A percentile compares a stretch with the other conserved stretches of the same genome.
Conservation (phyloP, 1,140 invertebrate genomes). For the Panagrolaimus sp. region DNA sequence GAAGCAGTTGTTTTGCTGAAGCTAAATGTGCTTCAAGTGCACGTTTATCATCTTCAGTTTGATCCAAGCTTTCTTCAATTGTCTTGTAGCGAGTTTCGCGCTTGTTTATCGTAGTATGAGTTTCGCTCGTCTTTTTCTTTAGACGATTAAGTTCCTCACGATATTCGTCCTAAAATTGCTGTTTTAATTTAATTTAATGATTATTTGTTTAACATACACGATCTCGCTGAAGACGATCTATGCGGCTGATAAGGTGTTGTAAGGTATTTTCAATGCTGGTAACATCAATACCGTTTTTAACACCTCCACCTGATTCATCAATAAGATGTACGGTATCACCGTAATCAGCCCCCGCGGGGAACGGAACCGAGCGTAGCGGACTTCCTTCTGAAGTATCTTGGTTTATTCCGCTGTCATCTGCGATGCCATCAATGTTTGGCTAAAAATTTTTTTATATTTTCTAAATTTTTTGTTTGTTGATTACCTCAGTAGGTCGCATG, state of each 20-base stretch:
- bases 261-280: conserved; percentile 48
- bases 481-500: conserved; percentile 28
- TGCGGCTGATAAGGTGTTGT: conserved; percentile 45
- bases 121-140: conserved; percentile 53
- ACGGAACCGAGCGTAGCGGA: conserved; percentile 45
- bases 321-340: conserved; percentile 20
- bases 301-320: conserved; percentile 1
- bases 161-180: conserved; percentile 49
- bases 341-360: conserved; percentile 44
- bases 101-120: conserved; percentile 54
- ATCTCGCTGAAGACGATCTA: conserved; percentile 53
- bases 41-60: conserved; percentile 56
- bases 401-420: background rate
- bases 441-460: conserved; percentile 13
- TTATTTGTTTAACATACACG: conserved; percentile 35
- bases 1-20: conserved; percentile 54
- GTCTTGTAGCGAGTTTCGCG: conserved; percentile 54
- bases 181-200: conserved; percentile 12
- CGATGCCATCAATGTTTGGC: conserved; percentile 16
- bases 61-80: conserved; percentile 54
- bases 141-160: conserved; percentile 56
- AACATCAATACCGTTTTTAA: conserved; percentile 32
- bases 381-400: conserved; percentile 17
- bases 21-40: conserved; percentile 50
- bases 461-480: background rate